Evolutionary conservation across 2,797 vertebrate genomes (phyloP).

Genomic region (Buceros bicornis): DNA sequence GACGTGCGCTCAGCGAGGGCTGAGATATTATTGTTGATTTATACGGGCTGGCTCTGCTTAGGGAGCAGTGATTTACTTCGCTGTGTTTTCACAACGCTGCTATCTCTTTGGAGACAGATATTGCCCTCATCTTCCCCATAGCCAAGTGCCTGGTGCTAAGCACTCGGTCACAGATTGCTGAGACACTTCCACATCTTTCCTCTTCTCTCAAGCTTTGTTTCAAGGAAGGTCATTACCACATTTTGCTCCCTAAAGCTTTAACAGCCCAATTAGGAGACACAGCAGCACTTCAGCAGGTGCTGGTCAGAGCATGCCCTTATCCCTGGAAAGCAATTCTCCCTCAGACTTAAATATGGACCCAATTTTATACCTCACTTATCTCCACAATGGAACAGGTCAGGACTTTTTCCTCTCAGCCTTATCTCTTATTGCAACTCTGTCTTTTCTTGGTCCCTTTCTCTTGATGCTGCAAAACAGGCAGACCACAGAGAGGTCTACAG

Average conservation of each 20-base stretch:
- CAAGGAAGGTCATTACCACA: neutral
- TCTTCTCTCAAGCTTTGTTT: conserved; percentile 19
- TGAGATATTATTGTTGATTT: conserved; percentile 72
- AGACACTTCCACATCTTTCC: conserved; percentile 20
- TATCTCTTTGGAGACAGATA: conserved; percentile 57
- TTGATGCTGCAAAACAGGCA: neutral
- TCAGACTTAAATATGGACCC: neutral
- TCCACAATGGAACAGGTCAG: neutral
- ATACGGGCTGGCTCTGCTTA: conserved; percentile 37
- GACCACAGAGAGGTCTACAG: neutral
- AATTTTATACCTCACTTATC: neutral
- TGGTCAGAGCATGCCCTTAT: conserved; percentile 11
- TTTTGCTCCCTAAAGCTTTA: neutral
- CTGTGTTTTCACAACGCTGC: conserved; percentile 51
- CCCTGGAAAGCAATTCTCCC: conserved; percentile 25
- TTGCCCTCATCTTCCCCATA: conserved; percentile 29
- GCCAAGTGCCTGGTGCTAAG: conserved; percentile 23
- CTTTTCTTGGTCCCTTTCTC: conserved; percentile 11
- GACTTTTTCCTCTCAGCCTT: neutral
- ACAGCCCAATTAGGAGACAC: conserved; percentile 39
- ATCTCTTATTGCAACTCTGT: neutral
- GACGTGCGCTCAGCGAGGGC: conserved; percentile 29
- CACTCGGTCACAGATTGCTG: neutral
- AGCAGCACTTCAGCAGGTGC: neutral
- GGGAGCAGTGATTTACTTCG: conserved; percentile 48